These are phyloP conservation scores for Notospermus geniculatus DNA, from an alignment of 1,140 invertebrate species.

Conservation along the genomic window DNA sequence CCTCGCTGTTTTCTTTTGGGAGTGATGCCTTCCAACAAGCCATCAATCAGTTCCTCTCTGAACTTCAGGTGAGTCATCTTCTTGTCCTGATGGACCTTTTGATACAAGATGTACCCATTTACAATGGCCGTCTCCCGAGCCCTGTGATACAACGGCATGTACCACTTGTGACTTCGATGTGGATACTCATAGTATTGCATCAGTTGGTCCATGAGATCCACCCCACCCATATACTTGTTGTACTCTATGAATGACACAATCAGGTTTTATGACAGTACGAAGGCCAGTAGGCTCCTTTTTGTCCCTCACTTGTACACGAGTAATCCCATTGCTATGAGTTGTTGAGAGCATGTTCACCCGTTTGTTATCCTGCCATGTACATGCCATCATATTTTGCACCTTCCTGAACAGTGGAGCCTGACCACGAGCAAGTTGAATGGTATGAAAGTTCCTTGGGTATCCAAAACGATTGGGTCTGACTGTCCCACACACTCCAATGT, in stretches of 20 bases:
- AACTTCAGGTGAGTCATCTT: constrained; percentile 8
- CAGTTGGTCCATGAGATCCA: constrained; percentile 16
- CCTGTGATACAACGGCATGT: constrained; percentile 15
- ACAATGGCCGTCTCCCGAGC: constrained; percentile 17
- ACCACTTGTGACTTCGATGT: constrained; percentile 16
- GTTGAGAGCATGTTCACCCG: constrained; percentile 16
- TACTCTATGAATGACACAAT: constrained; percentile 11
- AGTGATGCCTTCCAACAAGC: constrained; percentile 1
- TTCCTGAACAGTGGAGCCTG: constrained; percentile 17
- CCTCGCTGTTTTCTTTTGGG: not conserved
- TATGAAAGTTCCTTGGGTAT: constrained; percentile 3
- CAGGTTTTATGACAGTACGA: constrained; percentile 9
- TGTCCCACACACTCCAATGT: constrained; percentile 21
- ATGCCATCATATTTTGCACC: constrained; percentile 7
- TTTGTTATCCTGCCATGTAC: constrained; percentile 19
- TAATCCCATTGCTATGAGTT: constrained; percentile 1
- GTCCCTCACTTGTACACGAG: constrained; percentile 3
- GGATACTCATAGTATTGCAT: constrained; percentile 9
- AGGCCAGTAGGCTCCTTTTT: constrained; percentile 1
- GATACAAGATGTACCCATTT: constrained; percentile 18
- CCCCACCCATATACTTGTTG: constrained; percentile 18
- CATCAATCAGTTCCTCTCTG: not conserved
- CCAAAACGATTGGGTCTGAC: constrained; percentile 13
- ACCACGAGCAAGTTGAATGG: constrained; percentile 9
- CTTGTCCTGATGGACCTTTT: not conserved